Base-by-base conservation (phyloP, 1,140 invertebrate genomes). In the Aradophagus sp. region DNA sequence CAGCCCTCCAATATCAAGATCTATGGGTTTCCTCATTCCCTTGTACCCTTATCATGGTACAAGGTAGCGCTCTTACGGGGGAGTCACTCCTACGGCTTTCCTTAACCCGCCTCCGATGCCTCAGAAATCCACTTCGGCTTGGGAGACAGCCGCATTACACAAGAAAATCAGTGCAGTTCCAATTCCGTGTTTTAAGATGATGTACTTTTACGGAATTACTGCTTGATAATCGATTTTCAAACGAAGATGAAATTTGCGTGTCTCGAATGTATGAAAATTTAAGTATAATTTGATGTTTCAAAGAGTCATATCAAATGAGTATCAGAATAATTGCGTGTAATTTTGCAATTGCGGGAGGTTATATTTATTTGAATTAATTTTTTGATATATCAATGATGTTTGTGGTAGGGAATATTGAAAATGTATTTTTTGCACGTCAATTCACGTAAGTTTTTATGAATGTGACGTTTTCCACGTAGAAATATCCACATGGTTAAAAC, bases 61-160 rank as follows among this genome's bases (percentile, higher is more conserved):
- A 67, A 44, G 73, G 65, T 62, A 65, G 74, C 58, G 71, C 73
- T 72, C 65, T 59, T 78, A 76, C 63, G 65, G 71, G 74, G 65
- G 75, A 82, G 81, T 82, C 79, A 82, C 80, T 82, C 79, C 81
- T 84, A 80, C 78, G 62, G 74, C 75, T 82, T 74, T 79, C 70
- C 74, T 79, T 76, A 80, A 77, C 79, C 78, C 78, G 78, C 79
- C 78, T 80, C 62, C 77, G 59, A 66, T 53, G 62, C 11, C 67
- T 61, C 65, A 50, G 17, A 69, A 67, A 68, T 74, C 71, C 65
- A 66, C 55, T 55, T 66, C 59, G 58, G 44, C 38, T 56, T 23
- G 52, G 19, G 66, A 63, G 47, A 62, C 44, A 61, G 44, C 13
- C 26, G 52, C 58, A 56, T 69, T 59, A 39, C 56, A 59, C 35